These are phyloP conservation scores for Octodon degus DNA, from an alignment of 2,113 vertebrate species.

Conservation along the genomic window DNA sequence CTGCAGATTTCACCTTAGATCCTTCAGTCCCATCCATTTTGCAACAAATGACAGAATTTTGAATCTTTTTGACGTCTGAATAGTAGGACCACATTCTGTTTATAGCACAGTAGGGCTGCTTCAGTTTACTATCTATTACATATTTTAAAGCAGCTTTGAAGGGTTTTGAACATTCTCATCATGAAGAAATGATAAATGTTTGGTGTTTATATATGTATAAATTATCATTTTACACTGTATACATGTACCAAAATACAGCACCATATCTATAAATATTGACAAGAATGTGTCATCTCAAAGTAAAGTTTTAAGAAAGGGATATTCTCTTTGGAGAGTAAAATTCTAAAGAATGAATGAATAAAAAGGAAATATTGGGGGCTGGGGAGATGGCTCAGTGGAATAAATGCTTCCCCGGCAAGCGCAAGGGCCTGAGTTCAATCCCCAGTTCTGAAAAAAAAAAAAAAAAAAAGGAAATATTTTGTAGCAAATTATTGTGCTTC, in stretches of 20 bases:
- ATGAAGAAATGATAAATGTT: neutral
- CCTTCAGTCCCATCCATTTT: neutral
- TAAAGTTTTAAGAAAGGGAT: no score
- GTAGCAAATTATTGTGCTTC: neutral
- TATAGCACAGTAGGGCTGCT: neutral
- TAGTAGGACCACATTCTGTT: neutral
- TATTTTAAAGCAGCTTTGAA: neutral
- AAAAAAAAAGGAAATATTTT: neutral
- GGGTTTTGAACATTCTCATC: neutral
- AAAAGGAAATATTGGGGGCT: neutral
- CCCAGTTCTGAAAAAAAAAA: no score
- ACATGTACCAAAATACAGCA: neutral
- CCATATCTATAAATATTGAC: neutral
- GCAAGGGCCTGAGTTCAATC: no score
- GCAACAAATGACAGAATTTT: neutral
- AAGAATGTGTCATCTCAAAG: neutral
- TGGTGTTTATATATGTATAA: neutral
- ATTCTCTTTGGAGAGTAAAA: neutral
- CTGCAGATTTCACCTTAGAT: neutral
- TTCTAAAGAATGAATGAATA: neutral
- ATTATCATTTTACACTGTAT: no score
- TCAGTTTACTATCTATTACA: neutral
- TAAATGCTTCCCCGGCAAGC: no score
- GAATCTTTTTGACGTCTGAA: neutral
- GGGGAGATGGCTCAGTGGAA: no score